Base-by-base conservation (phyloP, 2,797 vertebrate genomes). In the Gila robusta region DNA sequence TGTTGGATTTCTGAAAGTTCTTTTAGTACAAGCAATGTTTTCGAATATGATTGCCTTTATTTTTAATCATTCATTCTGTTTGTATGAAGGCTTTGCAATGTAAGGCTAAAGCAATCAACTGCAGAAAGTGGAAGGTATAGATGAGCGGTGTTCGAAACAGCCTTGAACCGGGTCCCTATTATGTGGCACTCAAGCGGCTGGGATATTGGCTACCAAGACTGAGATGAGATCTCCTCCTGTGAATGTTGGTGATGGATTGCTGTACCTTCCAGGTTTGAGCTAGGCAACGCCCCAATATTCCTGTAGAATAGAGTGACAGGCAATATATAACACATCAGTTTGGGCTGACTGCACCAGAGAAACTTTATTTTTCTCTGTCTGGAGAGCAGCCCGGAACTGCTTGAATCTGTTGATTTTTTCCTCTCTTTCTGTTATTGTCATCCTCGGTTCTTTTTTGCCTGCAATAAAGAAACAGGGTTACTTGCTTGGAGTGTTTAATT, bases 261-360 rank as follows among this genome's bases (percentile, higher is more conserved):
- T 92, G 84, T 94, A 92, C 93, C 93, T 93, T 95, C 93, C 92
- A 94, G 92, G 93, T 94, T 93, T 94, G 93, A 94, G 93, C 92
- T 92, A 91, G 91, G 94, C 94, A 94, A 95, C 93, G 92, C 94
- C 94, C 94, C 94, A 95, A 96, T 96, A 95, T 96, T 96, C 93
- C 93, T 79, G 92, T 89, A 88, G 94, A 94, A 95, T 94, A 94
- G 94, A 95, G 93, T 96, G 94, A 94, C 95, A 96, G 95, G 94
- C 92, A 94, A 95, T 96, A 94, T 94, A 96, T 94, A 95, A 94
- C 92, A 86, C 92, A 95, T 95, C 95, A 95, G 94, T 94, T 95
- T 93, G 91, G 94, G 93, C 90, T 93, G 93, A 93, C 92, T 94
- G 94, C 92, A 90, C 91, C 64, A 76, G 87, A 89, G 87, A 92